These are phyloP conservation scores for Haemorhous mexicanus DNA, from an alignment of 2,113 vertebrate species.

Conservation along the genomic window DNA sequence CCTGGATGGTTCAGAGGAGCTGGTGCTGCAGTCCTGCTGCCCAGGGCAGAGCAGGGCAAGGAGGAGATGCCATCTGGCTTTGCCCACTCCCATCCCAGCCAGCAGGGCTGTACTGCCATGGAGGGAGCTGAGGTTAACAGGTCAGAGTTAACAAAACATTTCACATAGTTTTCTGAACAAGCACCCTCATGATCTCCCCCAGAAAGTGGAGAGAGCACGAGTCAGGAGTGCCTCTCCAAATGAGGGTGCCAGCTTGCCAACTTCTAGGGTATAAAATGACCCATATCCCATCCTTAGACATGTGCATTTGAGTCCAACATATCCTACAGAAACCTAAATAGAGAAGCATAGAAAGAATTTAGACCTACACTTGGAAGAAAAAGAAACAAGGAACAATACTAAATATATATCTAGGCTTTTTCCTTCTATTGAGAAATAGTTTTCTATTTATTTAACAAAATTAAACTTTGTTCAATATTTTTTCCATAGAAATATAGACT, in stretches of 20 bases:
- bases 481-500: slow-evolving; percentile 62
- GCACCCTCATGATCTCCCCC: background rate
- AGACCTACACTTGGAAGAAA: slow-evolving; percentile 12
- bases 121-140: background rate
- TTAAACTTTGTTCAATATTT: slow-evolving; percentile 26
- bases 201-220: background rate
- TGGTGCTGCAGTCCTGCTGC: background rate
- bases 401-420: slow-evolving; percentile 31
- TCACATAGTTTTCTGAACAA: background rate
- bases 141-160: background rate
- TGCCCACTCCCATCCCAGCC: background rate
- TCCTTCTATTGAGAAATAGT: slow-evolving; percentile 11
- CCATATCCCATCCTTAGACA: background rate
- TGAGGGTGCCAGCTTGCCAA: background rate
- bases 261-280: background rate
- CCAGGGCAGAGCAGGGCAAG: background rate
- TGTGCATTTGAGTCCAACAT: background rate
- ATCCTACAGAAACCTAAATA: background rate
- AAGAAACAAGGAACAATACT: background rate
- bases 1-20: background rate
- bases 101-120: fast-evolving
- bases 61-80: background rate
- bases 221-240: background rate
- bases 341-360: background rate
- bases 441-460: slow-evolving; percentile 55